Conservation (phyloP, 1,140 invertebrate genomes). For the Odontomachus brunneus region DNA sequence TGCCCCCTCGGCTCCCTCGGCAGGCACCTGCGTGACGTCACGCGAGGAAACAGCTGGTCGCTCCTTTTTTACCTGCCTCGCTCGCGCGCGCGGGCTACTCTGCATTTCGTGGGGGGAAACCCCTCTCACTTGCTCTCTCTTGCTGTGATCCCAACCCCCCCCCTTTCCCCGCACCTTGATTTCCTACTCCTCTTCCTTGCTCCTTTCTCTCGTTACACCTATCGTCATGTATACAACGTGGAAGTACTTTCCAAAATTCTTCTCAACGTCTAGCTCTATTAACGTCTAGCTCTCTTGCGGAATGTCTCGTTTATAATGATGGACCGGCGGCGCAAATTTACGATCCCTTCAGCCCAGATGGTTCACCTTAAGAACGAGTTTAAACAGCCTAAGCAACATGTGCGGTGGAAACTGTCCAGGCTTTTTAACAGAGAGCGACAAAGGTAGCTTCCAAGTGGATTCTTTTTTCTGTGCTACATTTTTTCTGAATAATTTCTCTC, state of each 20-base stretch:
- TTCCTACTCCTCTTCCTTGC: background rate
- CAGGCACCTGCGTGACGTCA: slow-evolving; percentile 78
- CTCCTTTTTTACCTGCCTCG: slow-evolving; percentile 71
- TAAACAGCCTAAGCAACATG: background rate
- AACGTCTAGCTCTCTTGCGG: background rate
- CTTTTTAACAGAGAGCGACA: too few species aligned
- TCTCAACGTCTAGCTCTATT: background rate
- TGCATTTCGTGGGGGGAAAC: slow-evolving; percentile 39
- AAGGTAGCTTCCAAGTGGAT: background rate
- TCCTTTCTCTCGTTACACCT: background rate
- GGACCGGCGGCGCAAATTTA: background rate
- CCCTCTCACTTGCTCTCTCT: slow-evolving; percentile 42
- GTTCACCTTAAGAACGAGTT: background rate
- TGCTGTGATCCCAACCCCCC: background rate
- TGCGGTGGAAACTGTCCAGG: background rate
- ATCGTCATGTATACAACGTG: background rate
- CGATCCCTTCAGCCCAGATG: background rate
- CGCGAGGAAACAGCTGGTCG: slow-evolving; percentile 79
- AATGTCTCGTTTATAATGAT: background rate
- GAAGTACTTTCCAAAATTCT: slow-evolving; percentile 26
- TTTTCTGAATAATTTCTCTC: background rate
- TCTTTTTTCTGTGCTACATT: too few species aligned
- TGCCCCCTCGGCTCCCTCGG: slow-evolving; percentile 69
- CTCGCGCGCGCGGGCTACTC: slow-evolving; percentile 36
- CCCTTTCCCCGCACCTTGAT: background rate